These are phyloP conservation scores for Psittacula cyanocephala DNA, from an alignment of 2,113 vertebrate genomes.

Conservation along the genomic window DNA sequence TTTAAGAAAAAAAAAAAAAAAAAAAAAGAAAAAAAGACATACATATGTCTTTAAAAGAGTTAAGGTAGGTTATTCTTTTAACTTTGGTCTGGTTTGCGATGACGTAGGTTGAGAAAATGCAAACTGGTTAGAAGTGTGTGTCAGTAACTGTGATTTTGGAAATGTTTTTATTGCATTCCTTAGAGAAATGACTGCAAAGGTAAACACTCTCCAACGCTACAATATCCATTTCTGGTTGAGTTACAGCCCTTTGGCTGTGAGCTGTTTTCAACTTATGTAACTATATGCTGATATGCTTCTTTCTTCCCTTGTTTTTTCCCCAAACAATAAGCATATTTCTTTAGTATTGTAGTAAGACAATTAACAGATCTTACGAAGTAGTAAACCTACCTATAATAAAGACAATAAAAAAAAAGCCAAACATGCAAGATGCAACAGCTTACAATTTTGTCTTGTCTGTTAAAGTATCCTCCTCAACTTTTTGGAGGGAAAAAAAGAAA, in stretches of 20 bases:
- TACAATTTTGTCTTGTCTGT: not conserved
- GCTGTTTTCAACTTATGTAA: not conserved
- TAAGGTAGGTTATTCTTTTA: not conserved
- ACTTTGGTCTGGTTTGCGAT: not conserved
- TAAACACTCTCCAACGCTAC: not conserved
- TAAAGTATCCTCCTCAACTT: not conserved
- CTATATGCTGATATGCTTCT: not conserved
- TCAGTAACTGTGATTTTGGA: not conserved
- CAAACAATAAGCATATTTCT: not conserved
- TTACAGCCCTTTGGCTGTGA: constrained; percentile 12
- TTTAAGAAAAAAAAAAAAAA: not conserved
- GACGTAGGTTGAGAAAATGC: not conserved
- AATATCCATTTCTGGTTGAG: not conserved
- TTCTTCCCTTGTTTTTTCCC: not conserved
- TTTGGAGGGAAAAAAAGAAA: not conserved
- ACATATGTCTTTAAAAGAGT: not conserved
- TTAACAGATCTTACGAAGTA: not conserved
- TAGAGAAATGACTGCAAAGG: not conserved
- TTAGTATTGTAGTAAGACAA: not conserved
- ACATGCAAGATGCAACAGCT: not conserved
- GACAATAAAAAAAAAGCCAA: not conserved
- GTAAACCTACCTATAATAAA: not conserved
- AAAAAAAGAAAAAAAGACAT: not conserved
- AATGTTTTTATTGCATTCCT: not conserved
- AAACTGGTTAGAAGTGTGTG: not conserved